Evolutionary conservation across 2,797 vertebrate species (phyloP), one percentile per base, ranked within the genome.

Genomic region (Sciurus vulgaris): DNA sequence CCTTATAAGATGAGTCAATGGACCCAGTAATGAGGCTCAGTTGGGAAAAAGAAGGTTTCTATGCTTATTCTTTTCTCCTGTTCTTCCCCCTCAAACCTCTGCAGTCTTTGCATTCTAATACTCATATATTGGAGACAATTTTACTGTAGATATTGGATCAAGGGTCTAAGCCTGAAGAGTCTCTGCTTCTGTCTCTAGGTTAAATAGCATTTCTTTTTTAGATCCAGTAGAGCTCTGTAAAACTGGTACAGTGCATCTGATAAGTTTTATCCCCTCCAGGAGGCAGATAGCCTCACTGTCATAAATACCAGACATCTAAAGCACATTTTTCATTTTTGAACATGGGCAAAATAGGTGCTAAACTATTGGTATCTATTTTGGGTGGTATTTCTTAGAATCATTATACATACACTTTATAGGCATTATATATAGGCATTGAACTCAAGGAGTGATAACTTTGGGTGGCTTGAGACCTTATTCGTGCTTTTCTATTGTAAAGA

Each of bases 291-390:
- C 15, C 35, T 97, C 88, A 79, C 81, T 96, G 90, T 94, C 77
- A 92, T 72, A 95, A 94, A 95, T 89, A 93, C 30, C 91, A 87
- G 86, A 77, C 96, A 94, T 96, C 84, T 82, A 93, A 72, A 93
- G 35, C 93, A 91, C 0, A 3, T 63, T 90, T 97, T 95, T 74
- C 8, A 65, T 82, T 90, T 94, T 54, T 91, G 81, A 93, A 93
- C 86, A 93, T 95, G 47, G 22, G 24, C 24, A 61, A 61, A 61
- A 61, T 61, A 26, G 22, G 24, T 26, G 59, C 59, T 18, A 61
- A 61, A 7, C 84, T 85, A 79, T 96, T 86, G 35, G 54, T 69
- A 56, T 30, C 69, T 95, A 96, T 82, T 96, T 93, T 72, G 30
- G 77, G 89, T 96, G 76, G 65, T 94, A 85, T 95, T 91, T 96